A percentile compares a stretch with the other conserved stretches of the same genome.
Evolutionary conservation across 2,888 invertebrate genomes (phyloP).

Genomic region (Acanthosepion esculentum): DNA sequence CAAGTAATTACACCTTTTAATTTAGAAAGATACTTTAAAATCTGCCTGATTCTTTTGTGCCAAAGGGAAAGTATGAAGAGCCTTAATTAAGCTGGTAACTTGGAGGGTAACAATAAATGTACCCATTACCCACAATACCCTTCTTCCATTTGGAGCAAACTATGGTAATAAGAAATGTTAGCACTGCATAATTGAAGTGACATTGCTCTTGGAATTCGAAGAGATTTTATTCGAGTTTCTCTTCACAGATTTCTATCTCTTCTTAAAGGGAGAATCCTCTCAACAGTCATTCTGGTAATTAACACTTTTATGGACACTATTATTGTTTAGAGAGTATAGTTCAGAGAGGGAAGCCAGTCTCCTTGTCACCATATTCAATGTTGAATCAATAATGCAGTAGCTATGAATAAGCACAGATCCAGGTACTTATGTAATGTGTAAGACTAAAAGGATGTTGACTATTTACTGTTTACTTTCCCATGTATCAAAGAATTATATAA

Average conservation of each 20-base stretch:
- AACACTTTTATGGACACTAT: background rate
- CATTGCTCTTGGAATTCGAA: background rate
- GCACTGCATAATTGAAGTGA: background rate
- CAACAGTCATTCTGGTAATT: background rate
- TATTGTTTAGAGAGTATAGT: background rate
- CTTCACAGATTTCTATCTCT: background rate
- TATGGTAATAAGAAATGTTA: background rate
- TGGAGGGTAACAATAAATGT: background rate
- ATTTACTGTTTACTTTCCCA: background rate
- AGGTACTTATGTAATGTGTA: too few relatives aligned
- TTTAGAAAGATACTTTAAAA: conserved; percentile 4
- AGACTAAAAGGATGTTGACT: too few relatives aligned
- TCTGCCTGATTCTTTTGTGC: background rate
- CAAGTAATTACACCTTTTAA: conserved; percentile 22
- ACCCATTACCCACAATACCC: background rate
- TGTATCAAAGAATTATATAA: background rate
- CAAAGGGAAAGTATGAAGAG: conserved; percentile 33
- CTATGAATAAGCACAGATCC: too few relatives aligned
- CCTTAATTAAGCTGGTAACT: conserved; percentile 11
- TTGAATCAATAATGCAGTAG: too few relatives aligned
- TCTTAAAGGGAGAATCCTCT: background rate
- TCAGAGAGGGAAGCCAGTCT: background rate
- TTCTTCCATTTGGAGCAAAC: background rate
- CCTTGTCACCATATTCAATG: background rate
- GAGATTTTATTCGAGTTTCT: background rate